Base-by-base conservation (phyloP, 2,888 invertebrate species). In the Drosophila aldrichi region DNA sequence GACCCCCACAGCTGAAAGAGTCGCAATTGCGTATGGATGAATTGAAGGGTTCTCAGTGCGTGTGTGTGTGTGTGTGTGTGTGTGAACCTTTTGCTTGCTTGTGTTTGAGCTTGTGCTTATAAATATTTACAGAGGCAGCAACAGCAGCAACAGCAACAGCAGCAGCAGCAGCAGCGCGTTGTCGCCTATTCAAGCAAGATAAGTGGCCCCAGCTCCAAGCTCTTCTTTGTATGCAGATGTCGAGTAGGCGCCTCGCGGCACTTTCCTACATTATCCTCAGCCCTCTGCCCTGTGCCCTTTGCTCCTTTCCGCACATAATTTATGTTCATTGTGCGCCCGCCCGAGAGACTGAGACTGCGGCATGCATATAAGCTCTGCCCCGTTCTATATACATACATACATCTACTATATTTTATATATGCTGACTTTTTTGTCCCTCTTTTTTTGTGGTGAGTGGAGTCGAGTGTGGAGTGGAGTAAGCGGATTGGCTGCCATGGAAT, bases 261-360 rank as follows among this genome's bases (percentile, higher is more conserved):
- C 20, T 34, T 52, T 22, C n/a, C 38, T 14, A 49, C 49, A 34
- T 49, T 49, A 49, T 49, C 49, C 49, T 49, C 32, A 32, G 29
- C 29, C 29, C 25, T 25, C 32, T 12, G 18, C 32, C 29, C 18
- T 25, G 0, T 22, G n/a, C 38, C 52, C 36, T 32, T 29, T 25
- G 20, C 46, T 25, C 52, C 64, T 48, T 55, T 75, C 71, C 69
- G 75, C 73, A 69, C 75, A 87, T 85, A 89, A 89, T 77, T 89
- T 87, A 89, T 89, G 88, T 88, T 74, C 74, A 87, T 83, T 87
- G 79, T 71, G 46, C 59, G 61, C 59, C 63, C 64, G 48, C 46
- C 52, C n/a, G n/a, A 41, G 63, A 64, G 79, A 73, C 61, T 52
- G 63, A 64, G 79, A 73, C 61, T 55, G 54, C 74, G 59, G 51